Evolutionary conservation across 2,113 vertebrate species (phyloP).

Genomic region (Mus musculus): GRCm39 chr4:117194001-117194500

Average conservation of each 20-base stretch:
- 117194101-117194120: neutral
- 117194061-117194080: neutral
- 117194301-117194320: neutral
- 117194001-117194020: constrained; percentile 21
- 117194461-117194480: too few species aligned
- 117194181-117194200: neutral
- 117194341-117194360: neutral
- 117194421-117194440: too few species aligned
- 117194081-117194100: neutral
- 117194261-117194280: neutral
- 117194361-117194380: neutral
- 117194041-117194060: neutral
- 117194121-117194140: neutral
- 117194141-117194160: neutral
- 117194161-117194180: neutral
- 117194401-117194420: too few species aligned
- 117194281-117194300: neutral
- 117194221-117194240: neutral
- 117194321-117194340: constrained; percentile 25
- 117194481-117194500: too few species aligned
- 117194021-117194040: constrained; percentile 1
- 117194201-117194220: neutral
- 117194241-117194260: neutral
- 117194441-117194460: too few species aligned
- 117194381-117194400: too few species aligned